A percentile compares a stretch with the other conserved stretches of the same genome.
These are phyloP conservation scores for Pao palembangensis DNA, from an alignment of 2,113 vertebrate species.

Conservation along the genomic window DNA sequence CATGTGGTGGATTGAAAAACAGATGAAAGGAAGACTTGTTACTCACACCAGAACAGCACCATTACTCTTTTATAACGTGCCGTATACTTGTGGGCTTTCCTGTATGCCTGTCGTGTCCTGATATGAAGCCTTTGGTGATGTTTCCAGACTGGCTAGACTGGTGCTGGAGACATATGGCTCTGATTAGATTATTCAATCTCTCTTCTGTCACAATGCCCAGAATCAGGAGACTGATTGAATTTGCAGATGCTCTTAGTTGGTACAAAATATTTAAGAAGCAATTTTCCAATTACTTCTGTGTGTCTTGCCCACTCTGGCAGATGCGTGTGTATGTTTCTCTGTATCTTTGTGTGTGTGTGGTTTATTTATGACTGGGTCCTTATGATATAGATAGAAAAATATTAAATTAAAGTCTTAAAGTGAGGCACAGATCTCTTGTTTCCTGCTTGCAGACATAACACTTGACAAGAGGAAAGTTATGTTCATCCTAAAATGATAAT, in stretches of 20 bases:
- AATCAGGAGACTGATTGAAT: constrained; percentile 72
- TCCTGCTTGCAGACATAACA: too few relatives aligned
- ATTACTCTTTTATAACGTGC: constrained; percentile 40
- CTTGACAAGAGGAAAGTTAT: too few relatives aligned
- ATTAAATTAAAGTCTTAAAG: too few relatives aligned
- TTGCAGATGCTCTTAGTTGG: constrained; percentile 67
- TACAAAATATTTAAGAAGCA: constrained; percentile 71
- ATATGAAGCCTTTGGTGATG: constrained; percentile 52
- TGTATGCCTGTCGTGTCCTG: constrained; percentile 41
- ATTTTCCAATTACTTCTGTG: constrained; percentile 65
- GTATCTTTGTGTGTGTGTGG: constrained; percentile 14
- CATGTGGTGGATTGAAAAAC: constrained; percentile 3
- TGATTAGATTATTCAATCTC: constrained; percentile 74
- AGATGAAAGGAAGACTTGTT: constrained; percentile 19
- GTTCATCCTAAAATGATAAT: too few relatives aligned
- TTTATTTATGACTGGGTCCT: constrained; percentile 26
- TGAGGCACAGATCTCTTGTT: too few relatives aligned
- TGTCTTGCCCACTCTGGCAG: constrained; percentile 52
- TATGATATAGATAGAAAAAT: too few relatives aligned
- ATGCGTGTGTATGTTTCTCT: constrained; percentile 21
- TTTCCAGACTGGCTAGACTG: constrained; percentile 59
- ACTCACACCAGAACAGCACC: constrained; percentile 9
- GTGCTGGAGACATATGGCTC: constrained; percentile 73
- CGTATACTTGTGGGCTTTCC: constrained; percentile 43
- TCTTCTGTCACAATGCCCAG: constrained; percentile 65